A percentile compares a stretch with the other conserved stretches of the same genome.
phyloP scores from a whole-genome alignment of 2,888 invertebrate genomes.

The Agrotis exclamationis region DNA sequence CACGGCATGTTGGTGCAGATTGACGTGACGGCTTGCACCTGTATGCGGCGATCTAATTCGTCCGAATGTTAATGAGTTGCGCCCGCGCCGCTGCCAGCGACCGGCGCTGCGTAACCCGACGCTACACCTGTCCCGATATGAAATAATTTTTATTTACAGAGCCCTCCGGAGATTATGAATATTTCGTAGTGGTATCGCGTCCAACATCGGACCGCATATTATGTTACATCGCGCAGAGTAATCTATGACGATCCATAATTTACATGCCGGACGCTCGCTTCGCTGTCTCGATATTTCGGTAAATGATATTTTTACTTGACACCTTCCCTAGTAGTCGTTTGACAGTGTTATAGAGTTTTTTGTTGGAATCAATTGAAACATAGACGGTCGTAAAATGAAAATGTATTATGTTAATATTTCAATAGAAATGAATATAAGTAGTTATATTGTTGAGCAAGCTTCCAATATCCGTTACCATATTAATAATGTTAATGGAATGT shows the following conservation, averaged over 20 bases:
- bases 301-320: constrained; percentile 76
- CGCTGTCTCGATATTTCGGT: constrained; percentile 59
- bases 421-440: constrained; percentile 24
- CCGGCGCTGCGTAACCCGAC: constrained; percentile 81
- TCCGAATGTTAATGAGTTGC: constrained; percentile 84
- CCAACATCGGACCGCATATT: constrained; percentile 84
- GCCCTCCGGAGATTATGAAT: constrained; percentile 87
- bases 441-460: constrained; percentile 26
- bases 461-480: constrained; percentile 13
- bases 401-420: constrained; percentile 47
- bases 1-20: constrained; percentile 75
- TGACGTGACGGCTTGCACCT: constrained; percentile 85
- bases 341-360: constrained; percentile 66
- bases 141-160: constrained; percentile 89
- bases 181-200: constrained; percentile 84
- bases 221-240: constrained; percentile 80
- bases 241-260: constrained; percentile 83
- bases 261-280: constrained; percentile 70
- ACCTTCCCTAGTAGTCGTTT: constrained; percentile 76
- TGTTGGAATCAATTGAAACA: constrained; percentile 58
- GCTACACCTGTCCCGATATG: constrained; percentile 87
- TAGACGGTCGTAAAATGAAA: constrained; percentile 42
- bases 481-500: constrained; percentile 26
- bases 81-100: constrained; percentile 53
- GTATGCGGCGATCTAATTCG: constrained; percentile 83